Percentiles rank a stretch among this genome's conserved stretches.
Evolutionary conservation across 1,140 invertebrate genomes (phyloP).

Genomic region (Tetragonula clypearis): DNA sequence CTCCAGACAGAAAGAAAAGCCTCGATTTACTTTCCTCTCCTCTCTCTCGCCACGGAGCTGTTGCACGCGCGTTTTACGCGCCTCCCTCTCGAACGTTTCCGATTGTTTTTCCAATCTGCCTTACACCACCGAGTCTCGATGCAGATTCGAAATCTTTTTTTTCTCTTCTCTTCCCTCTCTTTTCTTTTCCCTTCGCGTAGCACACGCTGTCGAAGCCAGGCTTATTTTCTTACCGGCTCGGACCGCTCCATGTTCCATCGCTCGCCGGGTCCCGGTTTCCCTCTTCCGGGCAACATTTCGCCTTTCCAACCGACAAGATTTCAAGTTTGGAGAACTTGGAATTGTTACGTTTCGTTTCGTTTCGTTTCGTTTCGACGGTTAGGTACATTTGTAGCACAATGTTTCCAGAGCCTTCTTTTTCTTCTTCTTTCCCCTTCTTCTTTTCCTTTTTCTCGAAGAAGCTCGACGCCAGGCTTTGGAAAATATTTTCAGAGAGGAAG

Average conservation of each 20-base stretch:
- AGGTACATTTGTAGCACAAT: neutral
- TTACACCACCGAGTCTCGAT: slow-evolving; percentile 44
- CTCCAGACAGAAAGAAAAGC: neutral
- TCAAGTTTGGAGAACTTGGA: slow-evolving; percentile 8
- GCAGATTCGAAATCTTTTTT: slow-evolving; percentile 52
- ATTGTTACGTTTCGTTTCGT: slow-evolving; percentile 8
- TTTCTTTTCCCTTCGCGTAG: neutral
- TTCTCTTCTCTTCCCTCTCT: neutral
- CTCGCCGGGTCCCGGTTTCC: neutral
- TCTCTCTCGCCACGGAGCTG: neutral
- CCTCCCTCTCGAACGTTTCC: slow-evolving; percentile 13
- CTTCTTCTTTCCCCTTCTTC: neutral
- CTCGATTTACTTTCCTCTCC: slow-evolving; percentile 9
- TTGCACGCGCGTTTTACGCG: slow-evolving; percentile 17
- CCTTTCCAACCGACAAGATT: neutral
- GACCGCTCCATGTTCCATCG: neutral
- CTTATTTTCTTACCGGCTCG: slow-evolving; percentile 50
- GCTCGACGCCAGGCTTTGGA: no score
- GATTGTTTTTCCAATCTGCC: slow-evolving; percentile 65
- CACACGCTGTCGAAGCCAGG: slow-evolving; percentile 17
- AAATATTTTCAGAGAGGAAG: no score
- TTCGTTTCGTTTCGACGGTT: neutral
- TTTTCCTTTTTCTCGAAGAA: no score
- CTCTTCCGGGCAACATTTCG: neutral
- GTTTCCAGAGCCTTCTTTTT: no score